Evolutionary conservation across 2,888 invertebrate genomes (phyloP).

Genomic region (Tachina fera): DNA sequence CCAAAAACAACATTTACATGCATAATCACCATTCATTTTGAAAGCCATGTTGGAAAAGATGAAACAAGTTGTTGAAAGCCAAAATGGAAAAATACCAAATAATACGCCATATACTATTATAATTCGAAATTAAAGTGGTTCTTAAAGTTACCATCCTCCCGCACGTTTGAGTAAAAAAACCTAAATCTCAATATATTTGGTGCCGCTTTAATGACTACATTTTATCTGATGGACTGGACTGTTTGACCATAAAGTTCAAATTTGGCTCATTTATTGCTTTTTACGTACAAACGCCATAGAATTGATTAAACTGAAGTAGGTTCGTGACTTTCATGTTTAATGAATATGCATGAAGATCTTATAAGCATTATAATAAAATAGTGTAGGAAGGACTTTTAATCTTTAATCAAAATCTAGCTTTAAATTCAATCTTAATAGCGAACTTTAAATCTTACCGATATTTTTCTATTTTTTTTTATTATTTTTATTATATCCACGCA

Average conservation of each 20-base stretch:
- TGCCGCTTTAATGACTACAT: neutral
- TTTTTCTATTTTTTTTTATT: too few relatives aligned
- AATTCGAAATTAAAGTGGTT: constrained; percentile 18
- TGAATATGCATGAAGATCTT: neutral
- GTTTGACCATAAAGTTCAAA: neutral
- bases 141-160: constrained; percentile 6
- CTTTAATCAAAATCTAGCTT: too few relatives aligned
- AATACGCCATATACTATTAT: neutral
- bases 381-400: too few relatives aligned
- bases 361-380: too few relatives aligned
- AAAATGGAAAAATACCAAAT: neutral
- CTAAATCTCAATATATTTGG: constrained; percentile 4
- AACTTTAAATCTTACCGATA: too few relatives aligned
- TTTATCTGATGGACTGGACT: constrained; percentile 1
- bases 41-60: constrained; percentile 43
- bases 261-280: neutral
- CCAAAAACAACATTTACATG: constrained; percentile 12
- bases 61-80: constrained; percentile 11
- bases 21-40: constrained; percentile 52
- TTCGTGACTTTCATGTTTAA: constrained; percentile 10
- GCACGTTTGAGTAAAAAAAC: neutral
- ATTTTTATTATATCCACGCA: too few relatives aligned
- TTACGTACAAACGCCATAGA: neutral
- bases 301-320: neutral
- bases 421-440: too few relatives aligned